phyloP scores from a whole-genome alignment of 2,797 vertebrate species.

The Parauchenoglanis ngamensis region DNA sequence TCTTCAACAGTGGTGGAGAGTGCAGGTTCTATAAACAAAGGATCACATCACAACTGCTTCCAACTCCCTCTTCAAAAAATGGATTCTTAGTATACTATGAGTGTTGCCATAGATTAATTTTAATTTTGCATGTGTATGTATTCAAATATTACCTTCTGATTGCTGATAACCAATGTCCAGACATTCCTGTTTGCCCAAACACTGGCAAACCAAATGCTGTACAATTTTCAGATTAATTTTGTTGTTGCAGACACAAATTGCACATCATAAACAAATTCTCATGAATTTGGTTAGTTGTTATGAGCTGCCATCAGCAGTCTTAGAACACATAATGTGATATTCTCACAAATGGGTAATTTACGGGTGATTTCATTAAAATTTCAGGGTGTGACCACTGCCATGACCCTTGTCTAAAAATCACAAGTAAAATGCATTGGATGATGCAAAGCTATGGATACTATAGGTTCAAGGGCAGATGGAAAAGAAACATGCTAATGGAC shows the following conservation, averaged over 20 bases:
- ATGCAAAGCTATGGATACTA: background rate
- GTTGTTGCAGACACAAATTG: background rate
- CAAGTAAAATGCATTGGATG: background rate
- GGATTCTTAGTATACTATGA: background rate
- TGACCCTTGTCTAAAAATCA: background rate
- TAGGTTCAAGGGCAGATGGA: background rate
- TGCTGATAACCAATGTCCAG: constrained; percentile 27
- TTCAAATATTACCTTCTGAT: constrained; percentile 35
- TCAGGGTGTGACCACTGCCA: background rate
- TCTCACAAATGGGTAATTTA: background rate
- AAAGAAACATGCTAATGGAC: background rate
- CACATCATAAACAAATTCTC: background rate
- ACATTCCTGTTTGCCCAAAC: background rate
- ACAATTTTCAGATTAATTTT: background rate
- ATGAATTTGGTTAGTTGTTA: too few relatives aligned
- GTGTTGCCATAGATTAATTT: background rate
- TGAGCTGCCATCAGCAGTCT: background rate
- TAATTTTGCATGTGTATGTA: background rate
- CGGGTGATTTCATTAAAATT: background rate
- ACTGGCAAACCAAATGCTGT: constrained; percentile 1
- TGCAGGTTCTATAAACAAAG: constrained; percentile 44
- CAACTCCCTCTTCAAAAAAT: background rate
- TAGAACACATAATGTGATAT: background rate
- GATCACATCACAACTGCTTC: constrained; percentile 38
- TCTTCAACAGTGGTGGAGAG: constrained; percentile 29